Percentiles rank a stretch among this genome's conserved stretches.
Conservation (phyloP, 2,113 vertebrate genomes). For the Asarcornis scutulata region DNA sequence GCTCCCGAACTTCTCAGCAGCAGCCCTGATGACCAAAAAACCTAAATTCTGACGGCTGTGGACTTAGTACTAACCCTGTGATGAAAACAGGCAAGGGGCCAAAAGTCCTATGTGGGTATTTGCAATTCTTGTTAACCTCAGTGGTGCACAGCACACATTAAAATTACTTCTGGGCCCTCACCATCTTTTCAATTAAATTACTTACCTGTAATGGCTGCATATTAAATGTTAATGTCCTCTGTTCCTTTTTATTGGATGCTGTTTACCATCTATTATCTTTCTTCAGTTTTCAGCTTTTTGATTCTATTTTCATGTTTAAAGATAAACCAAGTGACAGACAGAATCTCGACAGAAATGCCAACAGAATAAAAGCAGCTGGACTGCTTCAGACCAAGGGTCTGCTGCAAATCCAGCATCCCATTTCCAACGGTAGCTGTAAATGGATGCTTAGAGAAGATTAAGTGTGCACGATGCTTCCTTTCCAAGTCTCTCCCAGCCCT, state of each 20-base stretch:
- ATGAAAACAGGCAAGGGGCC: conserved; percentile 25
- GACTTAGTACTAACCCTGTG: neutral
- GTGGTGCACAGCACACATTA: neutral
- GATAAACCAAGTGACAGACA: neutral
- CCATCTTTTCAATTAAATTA: conserved; percentile 23
- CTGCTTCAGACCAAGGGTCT: neutral
- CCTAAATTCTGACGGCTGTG: conserved; percentile 20
- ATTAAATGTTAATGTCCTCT: conserved; percentile 11
- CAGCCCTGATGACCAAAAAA: conserved; percentile 4
- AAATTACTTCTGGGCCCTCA: conserved; percentile 24
- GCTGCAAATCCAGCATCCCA: neutral
- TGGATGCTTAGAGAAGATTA: neutral
- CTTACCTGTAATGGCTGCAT: conserved; percentile 3
- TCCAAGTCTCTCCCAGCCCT: neutral
- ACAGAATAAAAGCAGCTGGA: neutral
- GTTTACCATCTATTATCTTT: neutral
- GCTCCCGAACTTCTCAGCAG: neutral
- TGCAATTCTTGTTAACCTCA: conserved; percentile 50
- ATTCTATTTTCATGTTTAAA: neutral
- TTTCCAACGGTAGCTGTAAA: neutral
- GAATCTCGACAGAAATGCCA: neutral
- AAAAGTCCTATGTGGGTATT: conserved; percentile 20
- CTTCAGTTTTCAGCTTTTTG: neutral
- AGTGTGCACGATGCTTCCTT: neutral
- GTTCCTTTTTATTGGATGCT: neutral